Conservation (phyloP, 2,113 vertebrate species). For the Lagopus leucura region DNA sequence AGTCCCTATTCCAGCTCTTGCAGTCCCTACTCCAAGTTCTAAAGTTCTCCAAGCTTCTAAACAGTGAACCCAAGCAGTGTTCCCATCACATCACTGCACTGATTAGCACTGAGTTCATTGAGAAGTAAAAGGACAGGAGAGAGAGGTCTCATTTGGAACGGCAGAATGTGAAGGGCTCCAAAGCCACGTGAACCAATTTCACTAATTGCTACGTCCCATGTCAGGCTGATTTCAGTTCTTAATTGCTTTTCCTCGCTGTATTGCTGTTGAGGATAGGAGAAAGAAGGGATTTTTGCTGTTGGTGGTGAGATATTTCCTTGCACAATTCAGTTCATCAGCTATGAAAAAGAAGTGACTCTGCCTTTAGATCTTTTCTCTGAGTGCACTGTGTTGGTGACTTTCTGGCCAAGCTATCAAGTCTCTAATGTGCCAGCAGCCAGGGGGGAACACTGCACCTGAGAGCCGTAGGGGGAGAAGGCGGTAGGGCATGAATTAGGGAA, state of each 20-base stretch:
- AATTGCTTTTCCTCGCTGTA: fast-evolving
- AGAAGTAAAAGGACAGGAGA: not conserved
- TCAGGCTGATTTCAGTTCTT: not conserved
- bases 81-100: not conserved
- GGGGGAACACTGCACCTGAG: slow-evolving; percentile 10
- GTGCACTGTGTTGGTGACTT: not conserved
- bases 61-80: no score
- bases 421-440: slow-evolving; percentile 31
- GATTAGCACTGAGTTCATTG: not conserved
- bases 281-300: not conserved
- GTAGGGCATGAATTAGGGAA: not conserved
- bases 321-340: not conserved
- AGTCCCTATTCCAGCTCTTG: not conserved
- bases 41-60: no score
- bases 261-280: not conserved
- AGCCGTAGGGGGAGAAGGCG: not conserved
- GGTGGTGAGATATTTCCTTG: not conserved
- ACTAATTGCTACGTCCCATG: not conserved
- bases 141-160: not conserved
- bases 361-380: not conserved
- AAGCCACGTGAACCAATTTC: not conserved
- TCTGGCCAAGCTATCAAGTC: not conserved
- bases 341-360: not conserved
- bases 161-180: not conserved
- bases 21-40: no score